Evolutionary conservation across 2,113 vertebrate species (phyloP).

Genomic region (Rhynchomys soricoides): DNA sequence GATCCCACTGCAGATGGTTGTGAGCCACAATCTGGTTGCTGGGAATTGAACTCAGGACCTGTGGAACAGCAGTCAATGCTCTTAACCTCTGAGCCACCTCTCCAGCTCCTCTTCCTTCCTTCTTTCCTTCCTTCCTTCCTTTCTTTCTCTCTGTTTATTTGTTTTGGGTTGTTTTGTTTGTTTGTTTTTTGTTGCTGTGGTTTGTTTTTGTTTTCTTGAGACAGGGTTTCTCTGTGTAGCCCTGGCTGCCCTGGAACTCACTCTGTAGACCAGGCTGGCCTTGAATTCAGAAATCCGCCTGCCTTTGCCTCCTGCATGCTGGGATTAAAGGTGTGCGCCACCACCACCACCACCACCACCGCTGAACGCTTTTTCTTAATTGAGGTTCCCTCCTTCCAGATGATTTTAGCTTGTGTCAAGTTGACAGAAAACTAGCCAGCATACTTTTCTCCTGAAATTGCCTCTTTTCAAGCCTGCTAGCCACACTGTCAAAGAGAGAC

Average conservation of each 20-base stretch:
- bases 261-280: background rate
- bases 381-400: background rate
- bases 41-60: too few relatives aligned
- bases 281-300: background rate
- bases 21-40: too few relatives aligned
- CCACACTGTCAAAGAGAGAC: background rate
- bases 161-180: too few relatives aligned
- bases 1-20: too few relatives aligned
- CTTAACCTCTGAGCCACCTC: too few relatives aligned
- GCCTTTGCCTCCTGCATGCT: background rate
- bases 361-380: background rate
- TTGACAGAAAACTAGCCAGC: background rate
- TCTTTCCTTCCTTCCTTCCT: too few relatives aligned
- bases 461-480: background rate
- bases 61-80: too few relatives aligned
- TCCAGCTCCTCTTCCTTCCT: too few relatives aligned
- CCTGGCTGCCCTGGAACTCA: background rate
- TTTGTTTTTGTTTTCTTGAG: background rate
- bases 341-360: too few relatives aligned
- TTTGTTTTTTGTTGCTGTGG: too few relatives aligned
- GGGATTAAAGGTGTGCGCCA: background rate
- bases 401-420: background rate
- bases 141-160: too few relatives aligned
- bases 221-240: background rate
- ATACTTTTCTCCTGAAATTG: constrained; percentile 1